These are phyloP conservation scores for Sycophila sp. DNA, from an alignment of 1,140 invertebrate species.

Conservation along the genomic window DNA sequence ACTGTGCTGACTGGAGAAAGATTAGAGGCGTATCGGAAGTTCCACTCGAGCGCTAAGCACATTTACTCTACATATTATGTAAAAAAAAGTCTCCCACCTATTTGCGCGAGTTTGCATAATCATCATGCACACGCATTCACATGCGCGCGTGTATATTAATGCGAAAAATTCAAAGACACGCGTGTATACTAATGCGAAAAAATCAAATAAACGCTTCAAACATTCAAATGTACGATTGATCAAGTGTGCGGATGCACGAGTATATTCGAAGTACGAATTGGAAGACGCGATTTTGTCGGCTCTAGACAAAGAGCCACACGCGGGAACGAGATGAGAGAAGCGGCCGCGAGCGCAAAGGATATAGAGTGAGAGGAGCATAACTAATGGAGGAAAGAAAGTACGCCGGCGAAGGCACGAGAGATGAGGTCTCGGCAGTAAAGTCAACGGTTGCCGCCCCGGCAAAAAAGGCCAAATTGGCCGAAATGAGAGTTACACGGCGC, in stretches of 20 bases:
- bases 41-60: too few species aligned
- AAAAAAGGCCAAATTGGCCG: conserved; percentile 59
- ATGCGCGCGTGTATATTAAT: too few species aligned
- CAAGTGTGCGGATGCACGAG: not conserved
- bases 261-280: not conserved
- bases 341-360: conserved; percentile 8
- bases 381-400: conserved; percentile 44
- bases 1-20: conserved; percentile 24
- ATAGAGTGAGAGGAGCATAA: conserved; percentile 39
- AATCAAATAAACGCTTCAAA: too few species aligned
- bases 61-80: too few species aligned
- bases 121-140: not conserved
- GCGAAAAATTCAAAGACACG: too few species aligned
- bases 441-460: conserved; percentile 53
- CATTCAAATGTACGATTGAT: too few species aligned
- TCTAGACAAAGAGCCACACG: conserved; percentile 25
- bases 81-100: too few species aligned
- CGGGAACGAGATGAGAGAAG: conserved; percentile 9
- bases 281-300: conserved; percentile 30
- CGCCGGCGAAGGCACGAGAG: not conserved
- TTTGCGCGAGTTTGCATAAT: too few species aligned
- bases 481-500: conserved; percentile 60
- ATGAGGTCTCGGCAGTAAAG: conserved; percentile 52
- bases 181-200: too few species aligned
- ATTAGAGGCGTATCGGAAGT: conserved; percentile 3